Base-by-base conservation (phyloP, 2,113 vertebrate species). In the Orientallactaga bullata region DNA sequence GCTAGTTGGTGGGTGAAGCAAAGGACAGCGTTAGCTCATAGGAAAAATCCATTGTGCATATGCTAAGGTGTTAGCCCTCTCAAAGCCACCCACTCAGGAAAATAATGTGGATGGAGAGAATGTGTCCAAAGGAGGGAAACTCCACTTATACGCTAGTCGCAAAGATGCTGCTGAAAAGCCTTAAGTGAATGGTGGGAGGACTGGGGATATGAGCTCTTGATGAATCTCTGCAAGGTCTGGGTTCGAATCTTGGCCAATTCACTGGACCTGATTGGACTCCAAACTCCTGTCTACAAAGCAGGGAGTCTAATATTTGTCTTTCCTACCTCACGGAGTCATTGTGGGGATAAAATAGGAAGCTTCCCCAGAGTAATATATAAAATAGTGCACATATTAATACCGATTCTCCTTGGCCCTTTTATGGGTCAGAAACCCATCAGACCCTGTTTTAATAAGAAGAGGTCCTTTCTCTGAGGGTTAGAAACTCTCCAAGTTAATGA, bases 41-140 rank as follows among this genome's bases (percentile, higher is more conserved):
- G 96, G 96, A 97, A 97, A 97, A 97, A 95, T 91, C 90, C 92
- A 80, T 96, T 82, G 90, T 97, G 71, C 94, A 92, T 96, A 90
- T 26, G 26, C 92, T 90, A 94, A 97, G 95, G 96, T 97, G 96
- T 96, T 86, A 94, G 74, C 42, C 13, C 65, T 95, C n/a, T 89
- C 76, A 71, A 68, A 77, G 80, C 93, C 55, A 71, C 73, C 73
- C 61, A 55, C 65, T 90, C 85, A 77, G 71, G 83, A 93, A 95
- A 96, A 96, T 63, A 78, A 94, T 73, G 61, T 47, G 0, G 91
- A 95, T 84, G 61, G 94, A 86, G 91, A 95, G 28, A 80, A 90
- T 11, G 78, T 73, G 15, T 82, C 69, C 32, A 35, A 95, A 94
- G 69, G 39, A 71, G 79, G 74, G 89, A 94, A 91, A 89, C 13